Percentiles rank a stretch among this genome's conserved stretches.
Conservation (phyloP, 2,797 vertebrate species). For the Spinus olivaceus region DNA sequence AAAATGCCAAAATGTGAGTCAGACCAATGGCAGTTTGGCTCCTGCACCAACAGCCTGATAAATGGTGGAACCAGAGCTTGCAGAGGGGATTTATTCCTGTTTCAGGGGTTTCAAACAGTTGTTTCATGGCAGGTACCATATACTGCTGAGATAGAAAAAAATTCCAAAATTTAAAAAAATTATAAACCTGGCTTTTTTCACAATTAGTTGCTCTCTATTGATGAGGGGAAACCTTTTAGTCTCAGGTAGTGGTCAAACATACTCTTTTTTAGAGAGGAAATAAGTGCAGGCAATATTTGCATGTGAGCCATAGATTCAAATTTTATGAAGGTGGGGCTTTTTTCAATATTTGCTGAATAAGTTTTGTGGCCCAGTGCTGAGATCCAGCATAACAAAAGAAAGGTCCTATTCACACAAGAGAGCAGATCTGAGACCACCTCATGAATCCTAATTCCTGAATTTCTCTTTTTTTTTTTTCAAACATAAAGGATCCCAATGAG, state of each 20-base stretch:
- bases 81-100: neutral
- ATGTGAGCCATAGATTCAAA: neutral
- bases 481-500: neutral
- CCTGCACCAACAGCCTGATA: neutral
- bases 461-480: neutral
- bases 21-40: neutral
- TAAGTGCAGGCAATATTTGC: neutral
- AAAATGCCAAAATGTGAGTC: constrained; percentile 41
- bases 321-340: neutral
- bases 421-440: neutral
- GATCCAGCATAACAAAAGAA: neutral
- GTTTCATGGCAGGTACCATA: neutral
- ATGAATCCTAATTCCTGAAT: neutral
- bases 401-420: neutral
- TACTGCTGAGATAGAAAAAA: neutral
- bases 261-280: neutral
- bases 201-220: neutral
- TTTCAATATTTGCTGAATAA: neutral
- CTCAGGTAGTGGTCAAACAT: neutral
- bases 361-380: neutral
- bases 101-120: neutral
- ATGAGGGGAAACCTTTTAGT: neutral
- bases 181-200: rapidly evolving
- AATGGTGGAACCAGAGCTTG: neutral
- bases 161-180: neutral